Conservation (phyloP, 1,140 invertebrate species). For the Antheraea pernyi region DNA sequence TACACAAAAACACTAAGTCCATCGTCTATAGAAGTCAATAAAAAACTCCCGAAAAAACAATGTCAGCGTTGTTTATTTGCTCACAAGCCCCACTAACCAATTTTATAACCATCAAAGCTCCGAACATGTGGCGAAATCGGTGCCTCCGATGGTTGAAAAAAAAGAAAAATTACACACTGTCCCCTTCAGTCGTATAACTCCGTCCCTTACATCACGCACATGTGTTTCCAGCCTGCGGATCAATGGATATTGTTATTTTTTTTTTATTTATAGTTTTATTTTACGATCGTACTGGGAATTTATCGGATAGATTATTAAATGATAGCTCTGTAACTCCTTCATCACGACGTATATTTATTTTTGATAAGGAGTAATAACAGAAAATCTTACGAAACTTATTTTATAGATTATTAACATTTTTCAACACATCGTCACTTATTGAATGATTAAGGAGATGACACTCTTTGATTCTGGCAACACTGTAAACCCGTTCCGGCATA, state of each 20-base stretch:
- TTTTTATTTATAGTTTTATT: conserved; percentile 38
- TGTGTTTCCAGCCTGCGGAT: conserved; percentile 55
- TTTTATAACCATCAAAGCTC: conserved; percentile 28
- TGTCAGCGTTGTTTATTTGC: conserved; percentile 12
- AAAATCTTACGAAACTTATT: too few species aligned
- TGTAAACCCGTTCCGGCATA: neutral
- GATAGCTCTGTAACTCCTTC: neutral
- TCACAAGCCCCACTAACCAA: conserved; percentile 22
- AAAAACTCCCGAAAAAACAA: conserved; percentile 12
- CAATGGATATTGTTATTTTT: conserved; percentile 54
- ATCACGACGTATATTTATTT: neutral
- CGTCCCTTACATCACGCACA: conserved; percentile 21
- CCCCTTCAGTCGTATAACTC: conserved; percentile 17
- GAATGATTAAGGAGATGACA: neutral
- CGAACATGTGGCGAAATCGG: conserved; percentile 37
- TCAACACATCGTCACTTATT: neutral
- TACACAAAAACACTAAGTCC: neutral
- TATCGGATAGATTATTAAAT: conserved; percentile 12
- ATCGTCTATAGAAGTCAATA: conserved; percentile 12
- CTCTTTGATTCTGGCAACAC: neutral
- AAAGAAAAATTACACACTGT: conserved; percentile 22
- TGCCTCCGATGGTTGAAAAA: conserved; percentile 30
- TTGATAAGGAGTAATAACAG: too few species aligned
- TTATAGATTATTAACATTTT: too few species aligned
- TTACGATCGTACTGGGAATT: conserved; percentile 28